Percentiles rank a stretch among this genome's conserved stretches.
These are phyloP conservation scores for Lasiurus cinereus DNA, from an alignment of 2,113 vertebrate genomes.

Conservation along the genomic window DNA sequence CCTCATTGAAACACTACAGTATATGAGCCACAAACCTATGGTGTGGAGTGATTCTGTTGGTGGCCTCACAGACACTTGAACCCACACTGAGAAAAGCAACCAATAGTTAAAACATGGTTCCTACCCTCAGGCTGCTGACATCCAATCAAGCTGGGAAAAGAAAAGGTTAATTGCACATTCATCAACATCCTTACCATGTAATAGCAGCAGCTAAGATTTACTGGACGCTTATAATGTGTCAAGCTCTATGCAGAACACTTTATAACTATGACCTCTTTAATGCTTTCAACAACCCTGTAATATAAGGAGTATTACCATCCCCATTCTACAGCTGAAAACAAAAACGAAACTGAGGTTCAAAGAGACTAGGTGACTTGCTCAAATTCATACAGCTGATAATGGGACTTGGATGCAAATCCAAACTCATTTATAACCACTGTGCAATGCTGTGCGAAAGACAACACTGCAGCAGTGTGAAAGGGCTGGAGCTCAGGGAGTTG, in stretches of 20 bases:
- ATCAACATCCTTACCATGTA: conserved; percentile 34
- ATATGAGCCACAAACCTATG: not conserved
- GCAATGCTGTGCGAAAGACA: not conserved
- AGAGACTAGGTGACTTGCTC: not conserved
- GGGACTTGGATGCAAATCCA: not conserved
- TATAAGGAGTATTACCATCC: not conserved
- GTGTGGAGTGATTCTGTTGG: not conserved
- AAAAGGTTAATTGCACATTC: conserved; percentile 50
- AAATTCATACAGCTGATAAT: not conserved
- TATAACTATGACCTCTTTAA: conserved; percentile 28
- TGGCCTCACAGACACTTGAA: not conserved
- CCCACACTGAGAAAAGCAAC: not conserved
- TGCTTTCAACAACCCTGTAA: not conserved
- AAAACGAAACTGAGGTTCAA: not conserved
- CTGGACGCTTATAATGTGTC: conserved; percentile 47
- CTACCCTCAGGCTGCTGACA: conserved; percentile 27
- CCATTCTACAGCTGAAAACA: not conserved
- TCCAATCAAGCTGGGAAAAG: not conserved
- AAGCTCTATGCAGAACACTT: conserved; percentile 42
- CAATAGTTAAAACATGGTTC: not conserved
- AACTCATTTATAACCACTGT: not conserved
- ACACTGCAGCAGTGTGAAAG: too few species aligned
- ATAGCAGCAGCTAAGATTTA: conserved; percentile 64
- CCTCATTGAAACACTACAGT: not conserved
- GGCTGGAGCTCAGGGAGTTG: not conserved